Evolutionary conservation across 1,140 invertebrate species (phyloP).

Genomic region (Trialeurodes vaporariorum): DNA sequence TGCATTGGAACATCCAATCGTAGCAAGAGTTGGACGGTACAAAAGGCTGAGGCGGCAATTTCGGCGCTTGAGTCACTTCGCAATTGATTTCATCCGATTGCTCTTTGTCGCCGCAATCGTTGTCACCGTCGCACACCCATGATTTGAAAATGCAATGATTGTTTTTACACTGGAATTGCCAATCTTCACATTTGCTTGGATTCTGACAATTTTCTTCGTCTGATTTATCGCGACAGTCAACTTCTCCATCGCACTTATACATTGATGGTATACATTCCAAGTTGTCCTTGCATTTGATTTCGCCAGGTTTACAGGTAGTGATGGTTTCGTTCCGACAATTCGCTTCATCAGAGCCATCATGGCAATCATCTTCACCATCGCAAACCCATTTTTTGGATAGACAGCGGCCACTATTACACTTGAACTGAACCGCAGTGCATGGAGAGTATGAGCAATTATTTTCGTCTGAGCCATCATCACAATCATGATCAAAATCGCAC

Average conservation of each 20-base stretch:
- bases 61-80: slow-evolving; percentile 24
- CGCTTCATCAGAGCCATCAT: slow-evolving; percentile 29
- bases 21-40: slow-evolving; percentile 34
- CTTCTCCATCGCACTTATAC: slow-evolving; percentile 42
- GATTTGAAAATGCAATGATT: slow-evolving; percentile 62
- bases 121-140: slow-evolving; percentile 58
- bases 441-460: slow-evolving; percentile 10
- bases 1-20: slow-evolving; percentile 63
- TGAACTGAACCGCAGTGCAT: slow-evolving; percentile 17
- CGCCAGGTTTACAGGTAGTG: slow-evolving; percentile 16
- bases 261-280: slow-evolving; percentile 47
- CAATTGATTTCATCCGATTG: slow-evolving; percentile 50
- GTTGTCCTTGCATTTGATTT: slow-evolving; percentile 23
- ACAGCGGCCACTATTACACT: slow-evolving; percentile 23
- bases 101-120: slow-evolving; percentile 52
- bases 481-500: slow-evolving; percentile 59
- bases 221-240: slow-evolving; percentile 31
- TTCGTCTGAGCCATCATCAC: slow-evolving; percentile 50
- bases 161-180: slow-evolving; percentile 24
- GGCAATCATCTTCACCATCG: slow-evolving; percentile 27
- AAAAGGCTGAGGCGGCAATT: slow-evolving; percentile 19
- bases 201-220: slow-evolving; percentile 40
- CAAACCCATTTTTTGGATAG: slow-evolving; percentile 17
- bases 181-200: slow-evolving; percentile 32
- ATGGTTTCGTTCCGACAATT: slow-evolving; percentile 32